phyloP scores from a whole-genome alignment of 2,113 vertebrate species.

The Hystrix brachyura region DNA sequence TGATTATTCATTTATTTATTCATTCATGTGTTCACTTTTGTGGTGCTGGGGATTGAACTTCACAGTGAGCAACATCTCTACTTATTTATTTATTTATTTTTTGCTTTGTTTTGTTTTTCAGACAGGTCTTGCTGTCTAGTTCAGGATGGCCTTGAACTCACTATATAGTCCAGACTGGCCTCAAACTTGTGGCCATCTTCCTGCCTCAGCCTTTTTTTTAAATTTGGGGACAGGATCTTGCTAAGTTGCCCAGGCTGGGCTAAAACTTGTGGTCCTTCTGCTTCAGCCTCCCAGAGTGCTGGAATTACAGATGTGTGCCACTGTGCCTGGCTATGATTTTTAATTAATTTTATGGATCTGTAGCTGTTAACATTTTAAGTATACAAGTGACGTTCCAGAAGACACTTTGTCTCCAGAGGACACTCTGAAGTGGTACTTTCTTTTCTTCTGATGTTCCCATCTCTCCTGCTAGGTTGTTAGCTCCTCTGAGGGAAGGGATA shows the following conservation, averaged over 20 bases:
- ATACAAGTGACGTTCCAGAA: background rate
- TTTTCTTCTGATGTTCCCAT: background rate
- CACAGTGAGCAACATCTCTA: background rate
- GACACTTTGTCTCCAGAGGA: background rate
- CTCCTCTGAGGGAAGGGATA: background rate
- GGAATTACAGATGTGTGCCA: background rate
- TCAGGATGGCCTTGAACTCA: too few species aligned
- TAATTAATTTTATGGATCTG: slow-evolving; percentile 35
- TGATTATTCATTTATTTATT: background rate
- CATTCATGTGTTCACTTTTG: background rate
- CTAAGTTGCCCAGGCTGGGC: background rate
- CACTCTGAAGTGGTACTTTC: background rate
- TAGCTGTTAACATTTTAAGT: slow-evolving; percentile 18
- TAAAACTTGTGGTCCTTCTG: background rate
- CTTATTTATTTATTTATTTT: background rate
- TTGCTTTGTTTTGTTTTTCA: too few species aligned
- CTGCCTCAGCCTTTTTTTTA: too few species aligned
- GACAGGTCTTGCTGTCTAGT: too few species aligned
- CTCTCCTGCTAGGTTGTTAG: slow-evolving; percentile 34
- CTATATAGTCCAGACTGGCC: too few species aligned
- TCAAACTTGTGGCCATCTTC: too few species aligned
- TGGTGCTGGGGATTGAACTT: background rate
- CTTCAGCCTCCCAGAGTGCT: background rate
- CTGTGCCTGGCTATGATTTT: background rate
- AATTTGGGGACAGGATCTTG: background rate